phyloP scores from a whole-genome alignment of 2,888 invertebrate genomes.

The Tridacna crocea region DNA sequence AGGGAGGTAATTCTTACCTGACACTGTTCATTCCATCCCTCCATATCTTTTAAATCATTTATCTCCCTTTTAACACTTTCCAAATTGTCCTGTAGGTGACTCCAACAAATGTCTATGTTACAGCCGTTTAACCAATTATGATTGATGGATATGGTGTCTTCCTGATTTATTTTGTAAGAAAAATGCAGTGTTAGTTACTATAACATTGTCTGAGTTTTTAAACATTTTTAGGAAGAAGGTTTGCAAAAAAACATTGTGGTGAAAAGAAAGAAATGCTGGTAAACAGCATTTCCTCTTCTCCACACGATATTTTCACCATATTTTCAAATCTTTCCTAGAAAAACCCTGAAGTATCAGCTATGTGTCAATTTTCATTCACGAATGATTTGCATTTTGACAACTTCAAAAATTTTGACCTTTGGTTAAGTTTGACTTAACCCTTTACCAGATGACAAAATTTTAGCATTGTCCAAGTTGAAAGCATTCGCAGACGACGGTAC shows the following conservation, averaged over 20 bases:
- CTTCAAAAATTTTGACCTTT: too few species aligned
- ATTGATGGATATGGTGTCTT: slow-evolving; percentile 97
- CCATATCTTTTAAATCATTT: slow-evolving; percentile 90
- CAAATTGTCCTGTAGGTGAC: slow-evolving; percentile 88
- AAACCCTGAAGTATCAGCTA: background rate
- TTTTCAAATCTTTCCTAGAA: background rate
- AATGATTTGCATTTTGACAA: too few species aligned
- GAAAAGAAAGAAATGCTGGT: background rate
- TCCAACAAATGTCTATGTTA: slow-evolving; percentile 91
- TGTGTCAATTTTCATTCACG: background rate
- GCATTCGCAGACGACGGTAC: too few species aligned
- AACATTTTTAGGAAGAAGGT: too few species aligned
- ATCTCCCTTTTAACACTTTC: slow-evolving; percentile 91
- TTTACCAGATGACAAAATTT: too few species aligned
- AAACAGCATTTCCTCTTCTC: background rate
- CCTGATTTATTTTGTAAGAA: slow-evolving; percentile 84
- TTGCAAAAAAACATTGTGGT: too few species aligned
- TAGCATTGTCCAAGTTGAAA: too few species aligned
- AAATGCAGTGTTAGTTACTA: background rate
- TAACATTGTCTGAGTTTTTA: too few species aligned
- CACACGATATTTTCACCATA: too few species aligned
- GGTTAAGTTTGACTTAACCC: too few species aligned
- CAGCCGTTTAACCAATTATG: slow-evolving; percentile 99
- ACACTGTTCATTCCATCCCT: slow-evolving; percentile 91
- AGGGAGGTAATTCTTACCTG: slow-evolving; percentile 85